Base-by-base conservation (phyloP, 2,797 vertebrate genomes). In the Chanos chanos region DNA sequence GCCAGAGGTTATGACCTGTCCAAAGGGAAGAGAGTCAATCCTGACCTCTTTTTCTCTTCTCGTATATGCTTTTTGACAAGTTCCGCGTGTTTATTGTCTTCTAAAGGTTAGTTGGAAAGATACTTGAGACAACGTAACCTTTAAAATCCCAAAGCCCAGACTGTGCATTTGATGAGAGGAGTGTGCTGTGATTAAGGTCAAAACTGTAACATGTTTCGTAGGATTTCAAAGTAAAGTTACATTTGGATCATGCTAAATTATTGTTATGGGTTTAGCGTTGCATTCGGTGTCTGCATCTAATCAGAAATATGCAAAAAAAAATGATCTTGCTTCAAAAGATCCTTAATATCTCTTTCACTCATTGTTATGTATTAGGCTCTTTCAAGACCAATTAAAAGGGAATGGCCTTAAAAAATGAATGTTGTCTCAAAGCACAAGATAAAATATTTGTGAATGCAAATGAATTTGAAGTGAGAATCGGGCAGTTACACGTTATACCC, bases 1-100 rank as follows among this genome's bases (percentile, higher is more conserved):
- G 78, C 80, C 77, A 69, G 57, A 40, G 83, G 83, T 85, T 77
- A 39, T 71, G 84, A 85, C 85, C 85, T 71, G 81, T 75, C 70
- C 76, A 69, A 66, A 84, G 55, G 37, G 72, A 24, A 56, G 66
- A 62, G 61, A 74, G 63, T 68, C 59, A 13, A 57, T 65, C 61
- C 44, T 68, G 65, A 76, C 71, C 70, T 54, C 18, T 60, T 54
- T 64, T 73, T 72, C 16, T 63, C 24, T 51, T 34, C 30, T n/a
- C 48, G 27, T 30, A 36, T 58, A n/a, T 36, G 31, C 56, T 57
- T 78, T 55, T 68, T 75, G 77, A 81, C 74, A 70, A 72, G 30
- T 27, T 61, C 62, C 54, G 58, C 70, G 58, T 63, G 51, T 49
- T 70, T 55, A 68, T 66, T 82, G 81, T 85, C 75, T 65, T 30